Percentiles rank a stretch among this genome's conserved stretches.
Evolutionary conservation across 1,140 invertebrate species (phyloP).

Genomic region (Solenopsis fugax): DNA sequence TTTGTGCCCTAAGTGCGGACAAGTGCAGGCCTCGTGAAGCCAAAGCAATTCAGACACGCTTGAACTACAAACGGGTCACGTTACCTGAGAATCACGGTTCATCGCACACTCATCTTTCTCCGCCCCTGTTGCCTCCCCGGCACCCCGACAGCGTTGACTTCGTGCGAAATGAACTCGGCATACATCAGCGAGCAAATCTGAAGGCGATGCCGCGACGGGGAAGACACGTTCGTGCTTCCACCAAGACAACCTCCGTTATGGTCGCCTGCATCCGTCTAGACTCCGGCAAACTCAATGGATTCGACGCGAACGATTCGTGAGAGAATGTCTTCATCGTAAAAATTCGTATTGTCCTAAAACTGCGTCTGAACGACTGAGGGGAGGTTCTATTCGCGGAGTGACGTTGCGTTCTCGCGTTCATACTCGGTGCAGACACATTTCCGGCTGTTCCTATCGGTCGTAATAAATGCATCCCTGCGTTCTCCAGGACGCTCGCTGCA

Average conservation of each 20-base stretch:
- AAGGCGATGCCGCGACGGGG: neutral
- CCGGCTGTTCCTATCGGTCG: slow-evolving; percentile 22
- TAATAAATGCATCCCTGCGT: slow-evolving; percentile 47
- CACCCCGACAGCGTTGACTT: slow-evolving; percentile 14
- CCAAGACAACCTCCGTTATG: neutral
- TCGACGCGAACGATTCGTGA: neutral
- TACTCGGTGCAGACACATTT: neutral
- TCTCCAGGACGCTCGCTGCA: neutral
- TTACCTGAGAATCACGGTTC: slow-evolving; percentile 65
- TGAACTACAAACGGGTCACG: slow-evolving; percentile 63
- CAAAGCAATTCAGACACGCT: slow-evolving; percentile 67
- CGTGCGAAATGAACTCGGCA: slow-evolving; percentile 45
- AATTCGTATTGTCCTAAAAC: neutral
- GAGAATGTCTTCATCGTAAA: neutral
- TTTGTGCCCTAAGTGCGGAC: slow-evolving; percentile 53
- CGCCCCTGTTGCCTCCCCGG: neutral
- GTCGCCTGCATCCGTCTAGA: neutral
- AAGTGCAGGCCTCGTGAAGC: slow-evolving; percentile 63
- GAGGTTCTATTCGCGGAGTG: neutral
- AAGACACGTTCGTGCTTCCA: neutral
- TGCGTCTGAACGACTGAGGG: neutral
- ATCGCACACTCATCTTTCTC: slow-evolving; percentile 52
- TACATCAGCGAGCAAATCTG: slow-evolving; percentile 35
- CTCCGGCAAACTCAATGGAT: neutral
- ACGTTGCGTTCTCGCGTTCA: slow-evolving; percentile 4